Percentiles rank a stretch among this genome's conserved stretches.
Evolutionary conservation across 1,140 invertebrate genomes (phyloP).

Genomic region (Trachelipus rathkii): DNA sequence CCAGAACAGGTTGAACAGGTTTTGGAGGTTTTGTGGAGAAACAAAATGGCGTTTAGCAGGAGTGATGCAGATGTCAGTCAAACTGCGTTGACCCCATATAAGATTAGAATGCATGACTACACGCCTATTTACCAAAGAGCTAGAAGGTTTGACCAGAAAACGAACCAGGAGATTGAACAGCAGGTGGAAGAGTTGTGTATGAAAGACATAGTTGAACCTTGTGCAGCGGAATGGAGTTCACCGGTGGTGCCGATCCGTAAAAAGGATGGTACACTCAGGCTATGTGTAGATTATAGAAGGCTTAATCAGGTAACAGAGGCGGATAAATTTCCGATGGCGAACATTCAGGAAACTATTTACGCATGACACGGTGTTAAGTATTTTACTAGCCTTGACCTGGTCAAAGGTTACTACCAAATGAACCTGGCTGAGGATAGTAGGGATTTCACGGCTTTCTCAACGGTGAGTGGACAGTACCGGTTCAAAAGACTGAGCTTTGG

Average conservation of each 20-base stretch:
- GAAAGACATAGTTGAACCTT: not conserved
- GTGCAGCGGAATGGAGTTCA: not conserved
- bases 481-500: not conserved
- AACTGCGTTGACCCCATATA: not conserved
- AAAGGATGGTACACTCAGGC: not conserved
- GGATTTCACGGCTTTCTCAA: not conserved
- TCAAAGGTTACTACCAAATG: constrained; percentile 3
- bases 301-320: not conserved
- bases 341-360: not conserved
- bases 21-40: no score
- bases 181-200: not conserved
- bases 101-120: not conserved
- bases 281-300: not conserved
- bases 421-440: not conserved
- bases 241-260: not conserved
- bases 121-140: constrained; percentile 9
- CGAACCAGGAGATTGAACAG: not conserved
- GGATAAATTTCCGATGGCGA: not conserved
- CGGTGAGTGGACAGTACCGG: not conserved
- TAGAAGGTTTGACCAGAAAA: not conserved
- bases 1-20: no score
- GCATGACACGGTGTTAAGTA: not conserved
- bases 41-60: not conserved
- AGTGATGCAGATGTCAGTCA: not conserved
- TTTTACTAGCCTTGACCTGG: constrained; percentile 1